Evolutionary conservation across 2,888 invertebrate species (phyloP).

Genomic region (Microchrysa polita): DNA sequence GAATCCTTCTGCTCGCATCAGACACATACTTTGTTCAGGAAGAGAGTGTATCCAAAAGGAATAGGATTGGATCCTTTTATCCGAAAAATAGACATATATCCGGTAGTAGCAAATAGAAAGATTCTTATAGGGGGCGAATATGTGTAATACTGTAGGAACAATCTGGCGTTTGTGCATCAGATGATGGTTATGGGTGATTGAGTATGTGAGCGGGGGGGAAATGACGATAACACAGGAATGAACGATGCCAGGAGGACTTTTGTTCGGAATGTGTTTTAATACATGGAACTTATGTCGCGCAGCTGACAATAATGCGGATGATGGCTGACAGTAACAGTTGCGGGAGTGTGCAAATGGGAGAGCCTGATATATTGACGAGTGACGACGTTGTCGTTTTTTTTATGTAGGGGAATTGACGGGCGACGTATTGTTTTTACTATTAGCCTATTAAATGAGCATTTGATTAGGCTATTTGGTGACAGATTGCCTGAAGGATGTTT

Average conservation of each 20-base stretch:
- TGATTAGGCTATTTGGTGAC: conserved; percentile 39
- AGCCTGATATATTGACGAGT: background rate
- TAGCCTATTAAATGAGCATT: conserved; percentile 47
- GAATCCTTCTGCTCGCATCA: conserved; percentile 32
- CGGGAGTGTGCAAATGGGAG: too few relatives aligned
- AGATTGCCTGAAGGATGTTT: conserved; percentile 16
- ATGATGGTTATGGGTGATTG: conserved; percentile 31
- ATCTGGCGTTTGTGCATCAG: conserved; percentile 46
- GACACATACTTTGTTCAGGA: conserved; percentile 17
- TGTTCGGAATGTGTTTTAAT: conserved; percentile 60
- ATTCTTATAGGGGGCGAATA: conserved; percentile 2
- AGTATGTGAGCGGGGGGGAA: conserved; percentile 49
- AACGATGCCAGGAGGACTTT: conserved; percentile 34
- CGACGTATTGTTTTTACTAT: conserved; percentile 27
- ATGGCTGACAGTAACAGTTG: conserved; percentile 59
- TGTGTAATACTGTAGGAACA: too few relatives aligned
- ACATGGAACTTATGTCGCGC: conserved; percentile 65
- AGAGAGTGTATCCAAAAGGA: conserved; percentile 37
- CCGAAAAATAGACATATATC: conserved; percentile 52
- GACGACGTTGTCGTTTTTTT: conserved; percentile 16
- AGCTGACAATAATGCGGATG: conserved; percentile 53
- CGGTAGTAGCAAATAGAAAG: conserved; percentile 44
- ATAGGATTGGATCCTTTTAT: conserved; percentile 49
- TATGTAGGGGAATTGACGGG: conserved; percentile 15
- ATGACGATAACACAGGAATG: conserved; percentile 9